Base-by-base conservation (phyloP, 2,113 vertebrate genomes). In the Sturnus vulgaris region DNA sequence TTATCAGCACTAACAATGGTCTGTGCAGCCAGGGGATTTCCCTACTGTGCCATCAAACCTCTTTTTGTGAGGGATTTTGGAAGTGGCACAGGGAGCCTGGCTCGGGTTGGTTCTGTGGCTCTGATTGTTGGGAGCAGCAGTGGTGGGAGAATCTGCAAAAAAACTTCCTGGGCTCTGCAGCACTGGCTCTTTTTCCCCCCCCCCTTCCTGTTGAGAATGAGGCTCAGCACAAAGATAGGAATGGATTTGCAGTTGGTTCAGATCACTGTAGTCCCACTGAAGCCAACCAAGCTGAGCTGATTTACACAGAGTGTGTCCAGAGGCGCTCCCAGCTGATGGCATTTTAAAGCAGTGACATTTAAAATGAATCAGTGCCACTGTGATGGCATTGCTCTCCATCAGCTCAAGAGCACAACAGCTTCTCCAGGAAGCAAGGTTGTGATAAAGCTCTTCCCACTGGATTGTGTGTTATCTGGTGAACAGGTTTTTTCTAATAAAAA, bases 331-430 rank as follows among this genome's bases (percentile, higher is more conserved):
- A 33, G 42, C 63, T 63, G 78, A 88, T 77, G 86, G 87, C 91
- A 85, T 94, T 97, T 96, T 69, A 90, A 85, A 94, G 70, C 66
- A 76, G 59, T 95, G 94, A 85, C 87, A 88, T 95, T 94, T 94
- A 50, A 80, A 91, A 90, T 90, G 87, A 94, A 90, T 91, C 84
- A 44, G 59, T 70, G 93, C 65, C 90, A 70, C 89, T 31, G 59
- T 23, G 66, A 72, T 63, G 78, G 35, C 73, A 63, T 66, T 79
- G 87, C 66, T 92, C 70, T 94, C 68, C 75, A 39, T 81, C 72
- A 61, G 49, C 49, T 77, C 75, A 40, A 63, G 17, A 81, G 75
- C 53, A 76, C 66, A 79, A 13, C 4, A 5, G 35, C 55, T 85
- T 84, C 63, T 59, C 39, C 50, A 53, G 73, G 77, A 91, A 76